Evolutionary conservation across 2,888 invertebrate genomes (phyloP).

Genomic region (Drosophila kuntzei): DNA sequence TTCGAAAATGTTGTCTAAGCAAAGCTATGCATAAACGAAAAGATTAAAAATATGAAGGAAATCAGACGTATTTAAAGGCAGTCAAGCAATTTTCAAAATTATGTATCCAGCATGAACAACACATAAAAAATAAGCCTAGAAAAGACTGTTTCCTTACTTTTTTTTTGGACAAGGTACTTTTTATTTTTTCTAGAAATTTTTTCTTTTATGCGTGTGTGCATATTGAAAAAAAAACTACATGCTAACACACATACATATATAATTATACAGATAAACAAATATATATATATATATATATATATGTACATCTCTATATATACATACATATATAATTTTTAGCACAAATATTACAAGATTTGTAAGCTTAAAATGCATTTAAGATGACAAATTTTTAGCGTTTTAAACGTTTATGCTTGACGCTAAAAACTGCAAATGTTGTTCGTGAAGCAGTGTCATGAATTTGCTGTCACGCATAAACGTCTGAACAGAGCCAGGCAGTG

Average conservation of each 20-base stretch:
- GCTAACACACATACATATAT: slow-evolving; percentile 1
- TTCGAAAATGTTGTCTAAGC: slow-evolving; percentile 56
- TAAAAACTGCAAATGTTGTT: slow-evolving; percentile 1
- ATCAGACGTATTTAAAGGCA: slow-evolving; percentile 23
- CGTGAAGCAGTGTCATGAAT: slow-evolving; percentile 4
- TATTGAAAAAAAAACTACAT: neutral
- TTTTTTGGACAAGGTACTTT: slow-evolving; percentile 22
- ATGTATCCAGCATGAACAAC: slow-evolving; percentile 66
- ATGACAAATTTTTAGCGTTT: slow-evolving; percentile 27
- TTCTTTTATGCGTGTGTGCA: slow-evolving; percentile 4
- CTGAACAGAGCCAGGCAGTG: neutral
- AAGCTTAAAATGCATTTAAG: slow-evolving; percentile 72
- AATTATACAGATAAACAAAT: slow-evolving; percentile 12
- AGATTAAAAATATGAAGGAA: slow-evolving; percentile 10
- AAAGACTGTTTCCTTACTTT: slow-evolving; percentile 74
- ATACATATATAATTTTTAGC: slow-evolving; percentile 46
- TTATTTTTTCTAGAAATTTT: slow-evolving; percentile 8
- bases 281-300: neutral
- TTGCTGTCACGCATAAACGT: slow-evolving; percentile 19
- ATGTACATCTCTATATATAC: slow-evolving; percentile 10
- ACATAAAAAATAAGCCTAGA: slow-evolving; percentile 34
- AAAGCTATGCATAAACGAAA: slow-evolving; percentile 46
- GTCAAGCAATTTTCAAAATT: slow-evolving; percentile 52
- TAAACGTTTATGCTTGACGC: slow-evolving; percentile 9
- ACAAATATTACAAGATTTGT: slow-evolving; percentile 54